Percentiles rank a stretch among this genome's conserved stretches.
Evolutionary conservation across 2,113 vertebrate species (phyloP).

Genomic region (Seriola aureovittata): DNA sequence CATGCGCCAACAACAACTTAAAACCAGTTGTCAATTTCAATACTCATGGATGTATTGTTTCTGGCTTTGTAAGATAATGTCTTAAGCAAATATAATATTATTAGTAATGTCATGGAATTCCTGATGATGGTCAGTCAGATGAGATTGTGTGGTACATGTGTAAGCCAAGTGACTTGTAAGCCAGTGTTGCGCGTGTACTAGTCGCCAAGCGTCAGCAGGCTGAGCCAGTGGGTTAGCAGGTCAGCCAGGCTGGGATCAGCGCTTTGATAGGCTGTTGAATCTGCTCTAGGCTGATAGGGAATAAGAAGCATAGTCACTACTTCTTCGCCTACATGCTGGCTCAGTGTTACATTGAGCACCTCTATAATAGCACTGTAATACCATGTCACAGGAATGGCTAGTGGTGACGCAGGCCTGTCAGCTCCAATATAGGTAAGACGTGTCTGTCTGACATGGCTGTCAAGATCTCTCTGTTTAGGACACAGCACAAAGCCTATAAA

Average conservation of each 20-base stretch:
- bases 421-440: slow-evolving; percentile 52
- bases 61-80: not conserved
- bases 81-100: slow-evolving; percentile 23
- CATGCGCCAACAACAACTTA: not conserved
- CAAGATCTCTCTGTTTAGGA: slow-evolving; percentile 35
- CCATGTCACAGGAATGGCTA: slow-evolving; percentile 30
- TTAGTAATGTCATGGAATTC: slow-evolving; percentile 19
- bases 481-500: slow-evolving; percentile 36
- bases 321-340: slow-evolving; percentile 16
- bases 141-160: slow-evolving; percentile 30
- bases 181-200: slow-evolving; percentile 26
- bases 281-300: slow-evolving; percentile 39
- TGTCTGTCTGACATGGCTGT: slow-evolving; percentile 27
- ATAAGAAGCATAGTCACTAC: slow-evolving; percentile 46
- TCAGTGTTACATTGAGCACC: slow-evolving; percentile 28
- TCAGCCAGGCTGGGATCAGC: slow-evolving; percentile 65
- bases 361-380: slow-evolving; percentile 38
- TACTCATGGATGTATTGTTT: not conserved
- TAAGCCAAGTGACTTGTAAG: slow-evolving; percentile 44
- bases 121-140: slow-evolving; percentile 26
- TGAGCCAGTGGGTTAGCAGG: slow-evolving; percentile 72
- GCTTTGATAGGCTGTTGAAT: slow-evolving; percentile 54
- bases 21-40: not conserved
- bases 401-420: slow-evolving; percentile 61
- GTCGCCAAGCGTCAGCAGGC: slow-evolving; percentile 39